Evolutionary conservation across 2,113 vertebrate genomes (phyloP).

Genomic region (Chlamydotis undulata): DNA sequence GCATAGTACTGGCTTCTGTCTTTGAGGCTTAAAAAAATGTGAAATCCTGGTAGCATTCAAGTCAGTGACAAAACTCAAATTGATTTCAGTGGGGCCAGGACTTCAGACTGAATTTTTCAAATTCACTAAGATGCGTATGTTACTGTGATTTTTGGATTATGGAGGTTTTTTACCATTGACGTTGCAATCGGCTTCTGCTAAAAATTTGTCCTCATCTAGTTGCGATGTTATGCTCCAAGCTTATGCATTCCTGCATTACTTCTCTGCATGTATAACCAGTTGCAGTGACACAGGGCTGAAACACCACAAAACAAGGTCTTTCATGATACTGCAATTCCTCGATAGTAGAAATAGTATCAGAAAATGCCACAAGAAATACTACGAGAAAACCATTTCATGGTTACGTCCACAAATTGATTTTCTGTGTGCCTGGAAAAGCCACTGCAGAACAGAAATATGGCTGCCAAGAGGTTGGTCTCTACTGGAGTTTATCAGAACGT

Average conservation of each 20-base stretch:
- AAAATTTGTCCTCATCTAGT: background rate
- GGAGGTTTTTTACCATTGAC: background rate
- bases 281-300: background rate
- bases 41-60: background rate
- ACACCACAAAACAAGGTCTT: background rate
- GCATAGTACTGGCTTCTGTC: background rate
- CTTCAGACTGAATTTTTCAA: background rate
- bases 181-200: background rate
- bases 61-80: background rate
- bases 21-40: background rate
- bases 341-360: background rate
- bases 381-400: background rate
- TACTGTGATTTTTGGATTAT: background rate
- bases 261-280: background rate
- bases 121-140: background rate
- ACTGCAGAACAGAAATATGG: background rate
- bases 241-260: background rate
- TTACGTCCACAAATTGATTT: background rate
- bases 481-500: conserved; percentile 15
- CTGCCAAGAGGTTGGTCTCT: background rate
- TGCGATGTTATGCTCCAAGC: background rate
- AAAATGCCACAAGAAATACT: background rate
- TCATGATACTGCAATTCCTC: background rate
- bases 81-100: background rate
- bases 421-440: background rate